These are phyloP conservation scores for Geotrypetes seraphini DNA, from an alignment of 2,797 vertebrate genomes.

Conservation along the genomic window DNA sequence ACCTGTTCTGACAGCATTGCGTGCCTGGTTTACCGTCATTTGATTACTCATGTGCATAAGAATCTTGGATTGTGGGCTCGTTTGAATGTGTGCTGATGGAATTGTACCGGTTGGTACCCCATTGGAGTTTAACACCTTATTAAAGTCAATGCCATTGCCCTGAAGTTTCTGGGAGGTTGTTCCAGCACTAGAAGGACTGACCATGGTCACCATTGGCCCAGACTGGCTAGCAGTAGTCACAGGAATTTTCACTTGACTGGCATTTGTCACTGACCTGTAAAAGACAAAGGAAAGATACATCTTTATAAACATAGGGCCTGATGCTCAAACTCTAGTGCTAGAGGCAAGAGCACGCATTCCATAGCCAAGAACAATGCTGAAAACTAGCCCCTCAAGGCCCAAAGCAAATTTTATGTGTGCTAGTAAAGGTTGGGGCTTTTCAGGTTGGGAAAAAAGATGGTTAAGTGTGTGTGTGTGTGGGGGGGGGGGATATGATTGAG, in stretches of 20 bases:
- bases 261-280: conserved; percentile 66
- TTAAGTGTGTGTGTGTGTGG: too few species aligned
- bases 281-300: conserved; percentile 6
- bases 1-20: conserved; percentile 88
- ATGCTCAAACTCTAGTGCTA: too few species aligned
- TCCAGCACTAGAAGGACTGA: conserved; percentile 63
- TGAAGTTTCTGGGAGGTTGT: conserved; percentile 60
- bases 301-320: too few species aligned
- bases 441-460: too few species aligned
- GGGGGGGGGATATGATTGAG: too few species aligned
- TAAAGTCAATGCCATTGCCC: conserved; percentile 55
- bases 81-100: conserved; percentile 75
- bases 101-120: conserved; percentile 63
- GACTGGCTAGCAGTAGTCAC: conserved; percentile 69
- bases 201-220: conserved; percentile 69
- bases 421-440: too few species aligned
- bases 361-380: too few species aligned
- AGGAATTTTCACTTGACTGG: conserved; percentile 75
- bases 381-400: too few species aligned
- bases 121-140: conserved; percentile 52
- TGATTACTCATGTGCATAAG: conserved; percentile 82
- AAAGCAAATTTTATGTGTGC: too few species aligned
- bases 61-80: conserved; percentile 80
- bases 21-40: conserved; percentile 96
- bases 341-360: too few species aligned